Evolutionary conservation across 2,888 invertebrate genomes (phyloP).

Genomic region (Shargacucullia verbasci): DNA sequence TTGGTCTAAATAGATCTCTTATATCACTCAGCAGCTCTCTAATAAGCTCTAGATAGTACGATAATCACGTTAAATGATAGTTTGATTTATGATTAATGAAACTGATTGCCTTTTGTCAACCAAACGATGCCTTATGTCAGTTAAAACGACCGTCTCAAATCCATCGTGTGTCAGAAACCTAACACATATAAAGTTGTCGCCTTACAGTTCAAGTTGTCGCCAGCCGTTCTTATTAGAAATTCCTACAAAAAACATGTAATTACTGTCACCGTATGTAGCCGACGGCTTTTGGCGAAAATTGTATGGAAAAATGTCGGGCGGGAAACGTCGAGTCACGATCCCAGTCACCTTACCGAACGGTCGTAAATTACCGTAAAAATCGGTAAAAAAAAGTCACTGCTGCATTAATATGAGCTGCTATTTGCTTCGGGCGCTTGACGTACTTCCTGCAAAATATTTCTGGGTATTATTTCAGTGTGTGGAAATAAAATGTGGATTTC

Average conservation of each 20-base stretch:
- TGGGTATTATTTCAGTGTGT: slow-evolving; percentile 27
- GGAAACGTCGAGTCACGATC: slow-evolving; percentile 64
- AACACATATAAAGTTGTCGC: too few relatives aligned
- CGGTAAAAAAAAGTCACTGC: slow-evolving; percentile 52
- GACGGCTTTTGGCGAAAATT: slow-evolving; percentile 59
- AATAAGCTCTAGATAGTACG: too few relatives aligned
- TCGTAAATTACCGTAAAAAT: slow-evolving; percentile 65
- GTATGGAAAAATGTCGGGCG: slow-evolving; percentile 57
- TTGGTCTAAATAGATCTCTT: too few relatives aligned
- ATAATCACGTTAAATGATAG: too few relatives aligned
- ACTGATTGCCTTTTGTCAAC: too few relatives aligned
- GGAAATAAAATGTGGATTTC: slow-evolving; percentile 21
- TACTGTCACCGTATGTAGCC: slow-evolving; percentile 56
- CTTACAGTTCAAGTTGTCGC: too few relatives aligned
- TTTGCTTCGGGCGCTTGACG: slow-evolving; percentile 31
- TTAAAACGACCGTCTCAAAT: too few relatives aligned
- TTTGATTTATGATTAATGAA: too few relatives aligned
- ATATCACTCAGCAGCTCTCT: too few relatives aligned
- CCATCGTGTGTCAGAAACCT: too few relatives aligned
- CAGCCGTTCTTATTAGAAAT: slow-evolving; percentile 52
- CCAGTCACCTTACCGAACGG: slow-evolving; percentile 40
- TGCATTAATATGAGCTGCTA: slow-evolving; percentile 34
- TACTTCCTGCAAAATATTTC: slow-evolving; percentile 42
- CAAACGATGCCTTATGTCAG: too few relatives aligned
- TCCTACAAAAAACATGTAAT: slow-evolving; percentile 57